Evolutionary conservation across 2,888 invertebrate genomes (phyloP), one percentile per base, ranked within the genome.

Genomic region (Noctua pronuba): DNA sequence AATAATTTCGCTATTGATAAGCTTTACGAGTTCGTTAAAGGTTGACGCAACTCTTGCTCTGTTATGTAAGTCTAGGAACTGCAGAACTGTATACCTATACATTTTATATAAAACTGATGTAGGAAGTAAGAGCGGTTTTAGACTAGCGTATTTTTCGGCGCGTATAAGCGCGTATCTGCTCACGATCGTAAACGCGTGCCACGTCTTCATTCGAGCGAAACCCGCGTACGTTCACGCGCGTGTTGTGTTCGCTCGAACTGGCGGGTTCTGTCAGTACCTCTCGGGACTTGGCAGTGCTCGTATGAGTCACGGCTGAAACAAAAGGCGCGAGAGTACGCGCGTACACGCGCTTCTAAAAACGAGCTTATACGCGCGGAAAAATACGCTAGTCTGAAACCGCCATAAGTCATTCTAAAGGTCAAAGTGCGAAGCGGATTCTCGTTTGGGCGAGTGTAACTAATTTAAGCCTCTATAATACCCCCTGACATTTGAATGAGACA

Each of bases 61-160:
- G 28, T 89, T 87, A 82, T 80, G 77, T 74, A 89, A 89, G 67
- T 79, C 74, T 76, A 83, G 77, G 80, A 79, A 83, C 79, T 83
- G 62, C 72, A 55, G 72, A 74, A 77, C 76, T 82, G 70, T 76
- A 35, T 70, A 65, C n/a, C 18, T 65, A 79, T 75, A 68, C 55
- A 77, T n/a, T 71, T 49, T 75, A 69, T 28, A 84, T 77, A 77
- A 77, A 79, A 74, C 69, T 77, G 81, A 82, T 73, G 68, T 65
- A 86, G 73, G 60, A 49, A 80, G 52, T 72, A 65, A 79, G 64
- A 62, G 21, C 21, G 35, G 21, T 62, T 35, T 21, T 35, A 21
- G 62, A 62, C 21, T 62, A 35, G 10, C 35, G 35, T 21, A 21
- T 35, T 62, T 62, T 60, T 31, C 21, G 60, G 31, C 10, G 1